Conservation (phyloP, 2,888 invertebrate genomes). For the Parnassius orleans region DNA sequence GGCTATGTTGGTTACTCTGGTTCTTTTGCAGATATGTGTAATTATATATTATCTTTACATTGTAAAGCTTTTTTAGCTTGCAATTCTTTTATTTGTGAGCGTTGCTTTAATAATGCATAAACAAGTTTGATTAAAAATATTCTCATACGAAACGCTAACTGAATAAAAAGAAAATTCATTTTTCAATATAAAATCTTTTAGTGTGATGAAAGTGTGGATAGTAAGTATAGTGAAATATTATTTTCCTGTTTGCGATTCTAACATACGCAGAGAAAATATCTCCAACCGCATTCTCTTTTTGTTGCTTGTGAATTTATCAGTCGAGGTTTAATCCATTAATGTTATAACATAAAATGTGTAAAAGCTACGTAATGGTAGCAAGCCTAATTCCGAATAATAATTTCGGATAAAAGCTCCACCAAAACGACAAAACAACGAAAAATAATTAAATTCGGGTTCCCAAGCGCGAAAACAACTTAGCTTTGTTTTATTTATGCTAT, state of each 20-base stretch:
- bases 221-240: slow-evolving; percentile 20
- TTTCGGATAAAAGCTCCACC: slow-evolving; percentile 20
- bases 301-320: slow-evolving; percentile 25
- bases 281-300: slow-evolving; percentile 25
- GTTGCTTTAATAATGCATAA: neutral
- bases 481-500: slow-evolving; percentile 9
- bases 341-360: slow-evolving; percentile 24
- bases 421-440: slow-evolving; percentile 11
- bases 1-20: too few species aligned
- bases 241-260: slow-evolving; percentile 23
- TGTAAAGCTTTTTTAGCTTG: too few species aligned
- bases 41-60: too few species aligned
- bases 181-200: slow-evolving; percentile 23
- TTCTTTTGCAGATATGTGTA: too few species aligned
- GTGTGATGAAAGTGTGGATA: slow-evolving; percentile 18
- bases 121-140: slow-evolving; percentile 1
- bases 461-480: slow-evolving; percentile 7
- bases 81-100: too few species aligned
- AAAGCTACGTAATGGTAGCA: slow-evolving; percentile 22
- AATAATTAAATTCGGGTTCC: slow-evolving; percentile 12
- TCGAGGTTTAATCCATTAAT: slow-evolving; percentile 28
- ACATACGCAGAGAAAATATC: slow-evolving; percentile 23
- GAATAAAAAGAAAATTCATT: slow-evolving; percentile 15
- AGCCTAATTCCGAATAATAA: slow-evolving; percentile 24
- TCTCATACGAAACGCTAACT: neutral